Base-by-base conservation (phyloP, 2,888 invertebrate genomes). In the Ochropleura leucogaster region DNA sequence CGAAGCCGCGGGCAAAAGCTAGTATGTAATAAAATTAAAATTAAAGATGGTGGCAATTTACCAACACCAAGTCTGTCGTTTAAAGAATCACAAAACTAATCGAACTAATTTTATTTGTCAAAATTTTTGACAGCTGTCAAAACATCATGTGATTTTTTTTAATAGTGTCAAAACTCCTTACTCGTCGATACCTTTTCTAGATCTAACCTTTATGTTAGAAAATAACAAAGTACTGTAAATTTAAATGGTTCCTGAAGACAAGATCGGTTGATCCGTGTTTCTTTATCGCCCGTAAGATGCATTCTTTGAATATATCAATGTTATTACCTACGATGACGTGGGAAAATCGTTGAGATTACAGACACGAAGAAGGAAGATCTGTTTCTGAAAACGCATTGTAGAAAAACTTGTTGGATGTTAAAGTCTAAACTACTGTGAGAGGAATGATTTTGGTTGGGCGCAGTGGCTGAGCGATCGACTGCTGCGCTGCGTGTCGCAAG, bases 171-270 rank as follows among this genome's bases (percentile, higher is more conserved):
- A 40, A 40, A 47, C 14, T 44, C 4, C 10, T 63, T 16, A 2
- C 5, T 18, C 40, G 59, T 73, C 68, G 64, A 79, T 55, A 55
- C 12, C 16, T 49, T 68, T n/a, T 4, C 51, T 7, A 2, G 5
- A 64, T 49, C 20, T 40, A 9, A 30, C 7, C 4, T 0, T 40
- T 63, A 46, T 20, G 87, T 87, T 86, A 87, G 86, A 87, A 88
- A 88, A 88, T 87, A 83, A 82, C 84, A 66, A 80, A 82, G 85
- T 87, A 80, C 87, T 85, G 79, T 77, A 80, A 69, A 64, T 76
- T 79, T 88, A 87, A 85, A 87, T 84, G 85, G 83, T 85, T 89
- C 66, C 60, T 74, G 75, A 82, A 87, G 85, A 86, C 87, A 85
- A 87, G 86, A 82, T 87, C 75, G 71, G 55, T 79, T 87, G 82